phyloP scores from a whole-genome alignment of 1,140 invertebrate genomes.

The Chlorops oryzae region DNA sequence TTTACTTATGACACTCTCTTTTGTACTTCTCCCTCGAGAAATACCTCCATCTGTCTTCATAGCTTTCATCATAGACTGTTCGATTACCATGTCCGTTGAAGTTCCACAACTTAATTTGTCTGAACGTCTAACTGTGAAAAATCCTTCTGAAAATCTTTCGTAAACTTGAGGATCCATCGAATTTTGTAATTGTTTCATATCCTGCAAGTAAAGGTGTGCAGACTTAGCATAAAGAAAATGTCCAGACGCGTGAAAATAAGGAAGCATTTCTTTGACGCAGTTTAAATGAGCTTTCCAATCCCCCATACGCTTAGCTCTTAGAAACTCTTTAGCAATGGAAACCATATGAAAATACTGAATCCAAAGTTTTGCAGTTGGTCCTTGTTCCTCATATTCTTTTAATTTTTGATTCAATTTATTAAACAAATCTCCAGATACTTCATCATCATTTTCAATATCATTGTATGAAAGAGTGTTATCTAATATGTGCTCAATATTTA shows the following conservation, averaged over 20 bases:
- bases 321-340: constrained; percentile 33
- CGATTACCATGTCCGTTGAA: constrained; percentile 45
- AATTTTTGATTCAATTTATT: constrained; percentile 36
- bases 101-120: constrained; percentile 47
- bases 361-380: constrained; percentile 42
- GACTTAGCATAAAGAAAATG: too few relatives aligned
- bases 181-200: constrained; percentile 35
- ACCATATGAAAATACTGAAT: constrained; percentile 45
- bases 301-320: constrained; percentile 42
- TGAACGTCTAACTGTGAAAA: constrained; percentile 42
- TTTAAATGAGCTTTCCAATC: constrained; percentile 46
- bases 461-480: constrained; percentile 18
- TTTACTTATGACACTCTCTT: constrained; percentile 41
- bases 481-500: constrained; percentile 21
- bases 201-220: constrained; percentile 43
- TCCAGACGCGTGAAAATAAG: constrained; percentile 48
- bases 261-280: constrained; percentile 45
- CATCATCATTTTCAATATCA: constrained; percentile 26
- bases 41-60: constrained; percentile 47
- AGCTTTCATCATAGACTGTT: constrained; percentile 45
- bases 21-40: constrained; percentile 33
- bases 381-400: constrained; percentile 24
- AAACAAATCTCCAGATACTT: constrained; percentile 34
- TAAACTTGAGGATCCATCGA: constrained; percentile 36
- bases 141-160: constrained; percentile 39